phyloP scores from a whole-genome alignment of 2,888 invertebrate species.

The Aethes cnicana region DNA sequence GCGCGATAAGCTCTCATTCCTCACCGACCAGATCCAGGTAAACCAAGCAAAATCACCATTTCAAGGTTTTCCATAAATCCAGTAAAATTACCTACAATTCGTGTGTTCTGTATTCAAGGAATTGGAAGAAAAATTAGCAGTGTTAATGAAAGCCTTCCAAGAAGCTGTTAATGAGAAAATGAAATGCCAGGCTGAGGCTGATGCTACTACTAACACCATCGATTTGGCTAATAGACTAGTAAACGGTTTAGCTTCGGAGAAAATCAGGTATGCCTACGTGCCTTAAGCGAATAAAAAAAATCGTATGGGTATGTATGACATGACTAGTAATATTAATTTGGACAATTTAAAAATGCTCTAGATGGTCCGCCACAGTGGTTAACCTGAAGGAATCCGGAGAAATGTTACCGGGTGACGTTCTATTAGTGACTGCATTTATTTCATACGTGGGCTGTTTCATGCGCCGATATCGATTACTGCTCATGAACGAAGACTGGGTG shows the following conservation, averaged over 20 bases:
- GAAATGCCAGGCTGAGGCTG: constrained; percentile 96
- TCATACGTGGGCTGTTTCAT: constrained; percentile 98
- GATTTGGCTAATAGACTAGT: constrained; percentile 95
- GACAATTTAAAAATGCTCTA: too few species aligned
- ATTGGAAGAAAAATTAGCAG: constrained; percentile 89
- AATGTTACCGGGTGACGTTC: constrained; percentile 93
- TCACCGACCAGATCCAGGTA: constrained; percentile 88
- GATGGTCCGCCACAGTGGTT: constrained; percentile 73
- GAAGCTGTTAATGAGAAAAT: constrained; percentile 92
- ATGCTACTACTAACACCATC: constrained; percentile 93
- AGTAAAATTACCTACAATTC: background rate
- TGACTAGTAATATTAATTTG: too few species aligned
- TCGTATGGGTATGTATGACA: too few species aligned
- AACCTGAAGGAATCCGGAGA: constrained; percentile 87
- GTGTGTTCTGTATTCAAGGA: constrained; percentile 61
- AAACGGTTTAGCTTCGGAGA: constrained; percentile 96
- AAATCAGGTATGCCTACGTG: constrained; percentile 68
- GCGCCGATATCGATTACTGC: constrained; percentile 88
- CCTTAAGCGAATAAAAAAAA: background rate
- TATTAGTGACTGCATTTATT: constrained; percentile 95
- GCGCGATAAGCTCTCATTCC: constrained; percentile 87
- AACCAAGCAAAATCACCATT: background rate
- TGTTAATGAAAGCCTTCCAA: constrained; percentile 91
- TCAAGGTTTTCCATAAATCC: background rate
- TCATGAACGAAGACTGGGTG: constrained; percentile 90